These are phyloP conservation scores for Cheirogaleus medius DNA, from an alignment of 2,113 vertebrate genomes.

Conservation along the genomic window DNA sequence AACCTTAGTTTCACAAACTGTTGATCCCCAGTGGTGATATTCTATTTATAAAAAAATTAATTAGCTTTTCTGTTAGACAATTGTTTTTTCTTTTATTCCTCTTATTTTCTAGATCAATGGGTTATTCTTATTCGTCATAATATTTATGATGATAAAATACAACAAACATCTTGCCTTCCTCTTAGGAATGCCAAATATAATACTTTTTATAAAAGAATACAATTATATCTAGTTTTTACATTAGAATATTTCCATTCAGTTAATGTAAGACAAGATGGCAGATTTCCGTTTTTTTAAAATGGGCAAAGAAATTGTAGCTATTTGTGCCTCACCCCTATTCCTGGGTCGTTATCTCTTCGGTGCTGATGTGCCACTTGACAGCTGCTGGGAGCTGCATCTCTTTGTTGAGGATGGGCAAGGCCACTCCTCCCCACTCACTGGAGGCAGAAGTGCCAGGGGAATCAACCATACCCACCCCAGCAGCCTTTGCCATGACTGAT, in stretches of 20 bases:
- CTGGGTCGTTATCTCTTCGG: background rate
- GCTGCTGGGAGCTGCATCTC: background rate
- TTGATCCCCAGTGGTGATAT: background rate
- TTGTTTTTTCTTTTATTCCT: background rate
- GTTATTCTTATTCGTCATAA: background rate
- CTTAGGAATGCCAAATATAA: background rate
- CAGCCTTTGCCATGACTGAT: background rate
- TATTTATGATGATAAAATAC: background rate
- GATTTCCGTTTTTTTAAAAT: background rate
- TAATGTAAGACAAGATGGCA: background rate
- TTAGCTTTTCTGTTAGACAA: background rate
- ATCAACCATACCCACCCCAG: background rate
- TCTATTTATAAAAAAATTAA: background rate
- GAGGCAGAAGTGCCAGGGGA: background rate
- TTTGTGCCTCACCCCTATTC: background rate
- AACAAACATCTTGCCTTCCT: background rate
- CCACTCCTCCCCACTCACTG: background rate
- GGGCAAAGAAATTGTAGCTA: background rate
- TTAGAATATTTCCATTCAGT: conserved; percentile 1
- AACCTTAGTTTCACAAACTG: background rate
- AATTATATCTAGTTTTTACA: background rate
- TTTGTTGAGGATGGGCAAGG: background rate
- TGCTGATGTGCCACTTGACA: background rate
- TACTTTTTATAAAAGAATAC: background rate
- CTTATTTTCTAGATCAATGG: background rate